Percentiles rank a stretch among this genome's conserved stretches.
Conservation (phyloP, 2,113 vertebrate genomes). For the Mustela nigripes region DNA sequence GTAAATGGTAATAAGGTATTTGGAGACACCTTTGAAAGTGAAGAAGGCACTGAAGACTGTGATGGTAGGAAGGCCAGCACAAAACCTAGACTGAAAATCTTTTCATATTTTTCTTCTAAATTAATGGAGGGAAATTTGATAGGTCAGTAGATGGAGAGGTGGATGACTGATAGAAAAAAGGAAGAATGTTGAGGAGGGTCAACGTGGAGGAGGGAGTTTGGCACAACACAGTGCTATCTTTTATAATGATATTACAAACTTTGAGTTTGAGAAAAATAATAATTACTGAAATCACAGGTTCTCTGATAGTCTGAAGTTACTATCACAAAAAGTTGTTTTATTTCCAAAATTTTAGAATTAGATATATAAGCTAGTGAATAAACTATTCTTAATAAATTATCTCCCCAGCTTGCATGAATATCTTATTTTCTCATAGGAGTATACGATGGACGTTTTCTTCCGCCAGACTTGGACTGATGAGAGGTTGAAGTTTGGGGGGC, state of each 20-base stretch:
- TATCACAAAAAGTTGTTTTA: constrained; percentile 19
- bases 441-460: constrained; percentile 99
- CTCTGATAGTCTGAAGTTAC: not conserved
- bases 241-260: not conserved
- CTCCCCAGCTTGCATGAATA: not conserved
- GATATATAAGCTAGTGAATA: constrained; percentile 46
- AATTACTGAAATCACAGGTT: not conserved
- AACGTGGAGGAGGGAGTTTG: not conserved
- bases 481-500: constrained; percentile 94
- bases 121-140: not conserved
- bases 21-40: not conserved
- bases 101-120: not conserved
- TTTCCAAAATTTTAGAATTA: constrained; percentile 77
- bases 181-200: not conserved
- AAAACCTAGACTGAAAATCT: not conserved
- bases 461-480: constrained; percentile 98
- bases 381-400: constrained; percentile 23
- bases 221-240: not conserved
- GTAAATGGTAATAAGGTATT: not conserved
- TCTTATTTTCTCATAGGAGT: constrained; percentile 90
- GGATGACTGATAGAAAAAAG: not conserved
- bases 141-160: not conserved
- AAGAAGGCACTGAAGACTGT: not conserved
- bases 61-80: not conserved
- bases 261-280: not conserved